Evolutionary conservation across 2,113 vertebrate genomes (phyloP).

Genomic region (Cololabis saira): DNA sequence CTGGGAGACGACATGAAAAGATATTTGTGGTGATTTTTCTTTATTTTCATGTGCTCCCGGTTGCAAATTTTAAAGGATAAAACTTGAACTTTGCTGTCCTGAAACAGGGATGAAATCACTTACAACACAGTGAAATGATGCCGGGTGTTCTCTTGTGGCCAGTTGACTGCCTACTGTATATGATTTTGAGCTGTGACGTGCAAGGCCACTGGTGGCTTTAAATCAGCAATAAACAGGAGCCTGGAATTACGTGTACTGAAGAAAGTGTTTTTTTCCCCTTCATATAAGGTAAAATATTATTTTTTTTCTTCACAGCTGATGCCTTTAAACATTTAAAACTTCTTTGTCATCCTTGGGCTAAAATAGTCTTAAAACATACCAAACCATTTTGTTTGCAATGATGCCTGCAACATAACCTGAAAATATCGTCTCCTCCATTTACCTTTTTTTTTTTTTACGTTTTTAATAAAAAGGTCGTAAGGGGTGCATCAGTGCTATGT

Average conservation of each 20-base stretch:
- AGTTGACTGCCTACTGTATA: slow-evolving; percentile 45
- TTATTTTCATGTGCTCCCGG: slow-evolving; percentile 8
- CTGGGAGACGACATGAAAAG: slow-evolving; percentile 39
- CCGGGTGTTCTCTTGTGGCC: slow-evolving; percentile 29
- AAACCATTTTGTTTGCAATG: too few species aligned
- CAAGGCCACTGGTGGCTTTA: slow-evolving; percentile 73
- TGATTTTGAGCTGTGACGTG: slow-evolving; percentile 68
- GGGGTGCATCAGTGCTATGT: too few species aligned
- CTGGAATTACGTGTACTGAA: slow-evolving; percentile 25
- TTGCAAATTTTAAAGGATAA: slow-evolving; percentile 22
- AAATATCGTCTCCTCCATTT: too few species aligned
- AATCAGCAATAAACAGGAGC: slow-evolving; percentile 75
- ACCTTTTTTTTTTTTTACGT: too few species aligned
- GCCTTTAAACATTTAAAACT: too few species aligned
- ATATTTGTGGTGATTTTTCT: slow-evolving; percentile 54
- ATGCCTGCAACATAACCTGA: too few species aligned
- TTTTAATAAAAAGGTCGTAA: too few species aligned
- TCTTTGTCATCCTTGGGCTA: too few species aligned
- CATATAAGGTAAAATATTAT: neutral
- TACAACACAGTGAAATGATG: slow-evolving; percentile 41
- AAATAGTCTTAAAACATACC: too few species aligned
- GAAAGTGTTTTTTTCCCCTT: slow-evolving; percentile 29
- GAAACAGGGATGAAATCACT: slow-evolving; percentile 45
- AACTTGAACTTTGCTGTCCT: slow-evolving; percentile 34
- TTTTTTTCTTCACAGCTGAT: too few species aligned